A percentile compares a stretch with the other conserved stretches of the same genome.
These are phyloP conservation scores for Choristoneura rosaceana DNA, from an alignment of 2,888 invertebrate genomes.

Conservation along the genomic window DNA sequence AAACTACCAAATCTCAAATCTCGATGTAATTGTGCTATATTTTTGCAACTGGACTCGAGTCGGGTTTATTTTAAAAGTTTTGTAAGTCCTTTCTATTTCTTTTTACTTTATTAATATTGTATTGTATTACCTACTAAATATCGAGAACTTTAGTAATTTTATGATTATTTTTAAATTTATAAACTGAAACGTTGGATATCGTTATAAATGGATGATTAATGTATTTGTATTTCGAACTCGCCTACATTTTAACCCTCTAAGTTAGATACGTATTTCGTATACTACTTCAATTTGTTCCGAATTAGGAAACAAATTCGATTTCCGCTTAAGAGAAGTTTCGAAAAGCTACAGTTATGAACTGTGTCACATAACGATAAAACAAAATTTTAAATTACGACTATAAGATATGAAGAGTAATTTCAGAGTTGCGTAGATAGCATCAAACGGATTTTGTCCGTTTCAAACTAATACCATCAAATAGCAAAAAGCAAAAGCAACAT, in stretches of 20 bases:
- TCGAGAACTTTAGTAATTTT: too few relatives aligned
- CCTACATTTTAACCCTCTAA: not conserved
- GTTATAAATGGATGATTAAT: not conserved
- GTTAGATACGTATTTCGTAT: not conserved
- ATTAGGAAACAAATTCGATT: slow-evolving; percentile 9
- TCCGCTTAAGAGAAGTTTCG: not conserved
- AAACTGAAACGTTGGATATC: too few relatives aligned
- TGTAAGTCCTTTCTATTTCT: too few relatives aligned
- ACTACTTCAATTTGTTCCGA: not conserved
- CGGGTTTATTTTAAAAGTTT: too few relatives aligned
- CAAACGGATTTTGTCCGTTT: too few relatives aligned
- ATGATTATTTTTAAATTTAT: too few relatives aligned
- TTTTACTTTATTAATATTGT: too few relatives aligned
- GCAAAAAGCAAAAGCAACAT: not conserved
- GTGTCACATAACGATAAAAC: not conserved
- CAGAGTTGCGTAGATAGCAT: too few relatives aligned
- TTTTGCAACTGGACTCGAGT: not conserved
- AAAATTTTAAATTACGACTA: not conserved
- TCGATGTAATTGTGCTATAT: not conserved
- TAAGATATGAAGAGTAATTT: too few relatives aligned
- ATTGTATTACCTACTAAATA: too few relatives aligned
- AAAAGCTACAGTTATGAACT: not conserved
- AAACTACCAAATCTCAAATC: not conserved
- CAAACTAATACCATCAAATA: not conserved
- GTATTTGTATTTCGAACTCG: not conserved